Base-by-base conservation (phyloP, 2,888 invertebrate genomes). In the Thera britannica region DNA sequence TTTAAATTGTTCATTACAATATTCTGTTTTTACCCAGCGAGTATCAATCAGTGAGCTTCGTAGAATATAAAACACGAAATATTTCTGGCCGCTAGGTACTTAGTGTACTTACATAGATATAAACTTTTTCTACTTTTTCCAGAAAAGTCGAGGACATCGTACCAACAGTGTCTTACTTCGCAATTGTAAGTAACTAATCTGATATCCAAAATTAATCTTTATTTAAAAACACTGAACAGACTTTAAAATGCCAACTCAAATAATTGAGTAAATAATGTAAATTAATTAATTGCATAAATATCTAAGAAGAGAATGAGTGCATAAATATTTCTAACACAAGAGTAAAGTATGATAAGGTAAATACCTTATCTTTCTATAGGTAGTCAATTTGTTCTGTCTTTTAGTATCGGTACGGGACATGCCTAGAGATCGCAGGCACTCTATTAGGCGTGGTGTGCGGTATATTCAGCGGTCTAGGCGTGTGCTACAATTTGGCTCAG, bases 401-500 rank as follows among this genome's bases (percentile, higher is more conserved):
- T 58, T 78, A 92, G 93, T 92, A 83, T 67, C 92, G 91, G 8
- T 90, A 92, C 73, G 92, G 84, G 58, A 88, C 86, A 71, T 91
- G 90, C 62, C n/a, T 82, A 52, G 92, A 93, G 70, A 34, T 87
- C 0, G 48, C 81, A 6, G 90, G 91, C 0, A 91, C 90, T 0
- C 59, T 87, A 1, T 8, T 82, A 1, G 93, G 92, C 0, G 72
- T 91, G 1, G 2, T 90, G 0, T 78, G 86, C 64, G 93, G 88
- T 0, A 54, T 89, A 41, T 77, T 92, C 8, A 92, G 94, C 54
- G 94, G 93, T 0, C 83, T 87, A 2, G 93, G 94, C 0, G 85
- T 94, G 1, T 95, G 95, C 61, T 90, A 94, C 79, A 94, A 95
- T 78, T 89, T 95, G 68, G 94, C 95, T 65, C 94, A 95, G 76